These are phyloP conservation scores for Cyphomyrus plagiostoma DNA, from an alignment of 2,113 vertebrate species.

Conservation along the genomic window DNA sequence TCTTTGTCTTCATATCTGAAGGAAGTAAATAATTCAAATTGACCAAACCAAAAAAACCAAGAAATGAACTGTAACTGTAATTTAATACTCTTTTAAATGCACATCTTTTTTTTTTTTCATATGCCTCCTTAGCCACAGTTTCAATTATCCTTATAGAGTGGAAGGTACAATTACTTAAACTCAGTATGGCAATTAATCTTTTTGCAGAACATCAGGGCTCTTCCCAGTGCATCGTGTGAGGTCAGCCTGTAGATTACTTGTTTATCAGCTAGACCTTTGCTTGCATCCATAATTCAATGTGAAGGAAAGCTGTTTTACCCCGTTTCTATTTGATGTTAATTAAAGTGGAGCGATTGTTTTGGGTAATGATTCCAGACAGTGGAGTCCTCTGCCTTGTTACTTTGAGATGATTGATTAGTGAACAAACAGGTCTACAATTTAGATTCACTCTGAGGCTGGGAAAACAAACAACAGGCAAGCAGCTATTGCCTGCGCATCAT, in stretches of 20 bases:
- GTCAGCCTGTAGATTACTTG: neutral
- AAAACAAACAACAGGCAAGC: conserved; percentile 14
- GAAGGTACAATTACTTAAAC: conserved; percentile 12
- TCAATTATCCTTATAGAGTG: neutral
- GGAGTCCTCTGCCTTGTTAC: conserved; percentile 9
- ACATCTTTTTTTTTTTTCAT: neutral
- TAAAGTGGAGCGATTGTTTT: conserved; percentile 28
- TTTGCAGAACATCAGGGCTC: neutral
- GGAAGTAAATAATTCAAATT: neutral
- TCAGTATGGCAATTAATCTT: neutral
- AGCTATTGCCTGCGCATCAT: conserved; percentile 6
- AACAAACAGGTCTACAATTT: conserved; percentile 26
- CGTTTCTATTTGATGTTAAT: conserved; percentile 24
- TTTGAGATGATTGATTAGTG: conserved; percentile 24
- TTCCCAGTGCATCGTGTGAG: conserved; percentile 7
- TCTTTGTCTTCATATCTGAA: neutral
- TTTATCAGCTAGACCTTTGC: conserved; percentile 19
- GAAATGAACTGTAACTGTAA: neutral
- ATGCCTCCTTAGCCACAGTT: neutral
- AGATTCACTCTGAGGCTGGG: neutral
- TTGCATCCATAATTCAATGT: conserved; percentile 10
- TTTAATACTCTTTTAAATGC: neutral
- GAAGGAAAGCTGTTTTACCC: neutral
- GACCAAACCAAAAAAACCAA: neutral
- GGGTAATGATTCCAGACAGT: conserved; percentile 31